Evolutionary conservation across 1,140 invertebrate species (phyloP).

Genomic region (Magallana gigas): DNA sequence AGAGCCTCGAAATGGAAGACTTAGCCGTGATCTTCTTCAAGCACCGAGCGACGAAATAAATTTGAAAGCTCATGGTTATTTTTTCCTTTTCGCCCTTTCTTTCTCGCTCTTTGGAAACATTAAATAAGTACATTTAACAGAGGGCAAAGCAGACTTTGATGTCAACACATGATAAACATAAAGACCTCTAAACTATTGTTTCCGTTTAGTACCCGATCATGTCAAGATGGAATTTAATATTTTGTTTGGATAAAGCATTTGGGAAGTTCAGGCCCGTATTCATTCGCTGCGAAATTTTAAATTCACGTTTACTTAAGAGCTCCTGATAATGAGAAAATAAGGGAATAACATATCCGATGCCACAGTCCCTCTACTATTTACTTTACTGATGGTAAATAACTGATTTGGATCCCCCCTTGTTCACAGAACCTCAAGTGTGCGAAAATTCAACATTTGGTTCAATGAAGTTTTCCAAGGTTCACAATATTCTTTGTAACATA

Average conservation of each 20-base stretch:
- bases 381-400: neutral
- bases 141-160: neutral
- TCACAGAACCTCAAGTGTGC: neutral
- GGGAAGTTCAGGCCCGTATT: neutral
- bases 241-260: slow-evolving; percentile 20
- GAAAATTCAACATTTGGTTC: neutral
- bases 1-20: no score
- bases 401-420: neutral
- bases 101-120: neutral
- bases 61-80: no score
- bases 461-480: no score
- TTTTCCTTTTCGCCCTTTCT: no score
- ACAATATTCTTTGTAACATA: neutral
- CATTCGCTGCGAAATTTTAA: neutral
- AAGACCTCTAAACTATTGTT: neutral
- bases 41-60: no score
- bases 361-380: neutral
- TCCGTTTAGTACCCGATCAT: neutral
- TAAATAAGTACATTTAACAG: slow-evolving; percentile 1
- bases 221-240: slow-evolving; percentile 30
- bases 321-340: neutral
- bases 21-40: no score
- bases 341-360: neutral
- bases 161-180: neutral
- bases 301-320: neutral